Base-by-base conservation (phyloP, 2,797 vertebrate species). In the Poecilia gillii region DNA sequence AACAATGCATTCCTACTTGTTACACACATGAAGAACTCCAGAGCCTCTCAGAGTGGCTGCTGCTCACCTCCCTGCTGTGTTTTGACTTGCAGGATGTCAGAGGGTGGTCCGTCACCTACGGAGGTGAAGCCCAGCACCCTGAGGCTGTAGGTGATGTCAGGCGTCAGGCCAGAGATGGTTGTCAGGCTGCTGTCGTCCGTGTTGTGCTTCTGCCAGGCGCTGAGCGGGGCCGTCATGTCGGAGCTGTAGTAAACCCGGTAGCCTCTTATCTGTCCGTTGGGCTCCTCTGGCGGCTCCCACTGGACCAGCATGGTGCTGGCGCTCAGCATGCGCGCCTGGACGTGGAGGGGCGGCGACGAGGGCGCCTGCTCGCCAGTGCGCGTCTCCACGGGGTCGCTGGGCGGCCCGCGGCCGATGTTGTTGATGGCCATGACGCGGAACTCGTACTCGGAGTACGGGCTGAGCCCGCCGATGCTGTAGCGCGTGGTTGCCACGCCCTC, bases 271-370 rank as follows among this genome's bases (percentile, higher is more conserved):
- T 98, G 96, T 3, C 98, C 98, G 0, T 99, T 99, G 71, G 98
- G 97, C 81, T 99, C 98, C 88, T 98, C 97, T 0, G 98, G 98
- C 0, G 96, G 96, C 70, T 97, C 97, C 98, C 98, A 99, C 89
- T 98, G 97, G 8, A 99, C 97, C 81, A 99, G 92, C 97, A 99
- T 99, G 33, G 98, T 99, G 92, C 96, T 98, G 89, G 97, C 96
- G 0, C 97, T 98, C 87, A 99, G 94, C 98, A 99, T 99, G 76
- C 98, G 96, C 0, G 97, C 98, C 89, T 99, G 97, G 14, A 99
- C 97, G 0, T 97, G 97, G 84, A 98, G 95, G 0, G 98, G 97
- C 0, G 98, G 96, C 6, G 97, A 98, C 36, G 98, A 99, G 47
- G 98, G 98, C 6, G 97, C 98, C 91, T 99, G 98, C 55, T 99